Evolutionary conservation across 1,140 invertebrate genomes (phyloP), one percentile per base, ranked within the genome.

Genomic region (Philopotamus ludificatus): DNA sequence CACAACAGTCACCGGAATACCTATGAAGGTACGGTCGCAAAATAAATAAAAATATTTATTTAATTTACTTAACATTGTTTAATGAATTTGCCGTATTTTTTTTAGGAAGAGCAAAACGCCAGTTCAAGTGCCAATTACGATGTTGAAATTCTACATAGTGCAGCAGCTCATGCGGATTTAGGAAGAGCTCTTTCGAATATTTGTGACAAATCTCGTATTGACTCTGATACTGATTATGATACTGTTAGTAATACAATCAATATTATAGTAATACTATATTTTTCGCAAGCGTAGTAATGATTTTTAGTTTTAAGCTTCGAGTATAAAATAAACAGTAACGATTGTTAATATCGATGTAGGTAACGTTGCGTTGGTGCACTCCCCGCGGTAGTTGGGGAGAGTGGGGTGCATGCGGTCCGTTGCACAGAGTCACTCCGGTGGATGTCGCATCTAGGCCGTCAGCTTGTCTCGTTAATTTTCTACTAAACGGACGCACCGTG

Each of bases 121-220:
- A 95, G 91, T 77, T 97, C 94, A 0, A 98, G 95, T 50, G 94
- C 95, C 0, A 98, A 98, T 81, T 99, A 99, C 75, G 95, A 99
- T 76, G 96, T 99, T 0, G 95, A 98, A 77, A 90, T 99, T 44
- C 89, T 96, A 69, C 95, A 99, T 76, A 87, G 91, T 0, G 85
- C 86, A 1, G 84, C 86, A 12, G 93, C 94, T 0, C 95, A 97
- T 76, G 83, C 86, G 0, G 86, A 91, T 0, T 85, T 95, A 23
- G 78, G 92, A 42, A 84, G 86, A 83, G 73, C 85, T 68, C 74
- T 80, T 79, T 83, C 71, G 57, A 20, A 4, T 2, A 15, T 25
- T 7, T 41, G 59, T 22, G 68, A 66, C 12, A 66, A 70, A 42
- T 25, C 54, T 2, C 20, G 64, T 0, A 47, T 50, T 15, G 67